Evolutionary conservation across 2,113 vertebrate genomes (phyloP).

Genomic region (Pseudolaguvia tuberculata): DNA sequence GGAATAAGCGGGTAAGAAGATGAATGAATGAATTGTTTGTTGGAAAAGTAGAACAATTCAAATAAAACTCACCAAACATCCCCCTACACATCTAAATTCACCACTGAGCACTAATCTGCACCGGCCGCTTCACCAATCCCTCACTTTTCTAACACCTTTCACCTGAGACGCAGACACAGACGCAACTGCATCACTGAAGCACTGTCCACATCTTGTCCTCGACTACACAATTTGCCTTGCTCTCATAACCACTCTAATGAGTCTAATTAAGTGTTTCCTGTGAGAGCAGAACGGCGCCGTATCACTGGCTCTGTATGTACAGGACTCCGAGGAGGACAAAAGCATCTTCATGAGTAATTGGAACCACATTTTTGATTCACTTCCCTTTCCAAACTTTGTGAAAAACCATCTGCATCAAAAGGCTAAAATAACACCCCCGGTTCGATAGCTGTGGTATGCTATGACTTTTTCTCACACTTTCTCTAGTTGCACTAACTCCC

Average conservation of each 20-base stretch:
- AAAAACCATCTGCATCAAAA: conserved; percentile 60
- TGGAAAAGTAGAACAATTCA: too few species aligned
- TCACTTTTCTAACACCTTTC: not conserved
- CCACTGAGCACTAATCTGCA: not conserved
- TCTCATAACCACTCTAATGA: conserved; percentile 39
- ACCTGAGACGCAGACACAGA: not conserved
- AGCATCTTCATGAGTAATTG: conserved; percentile 67
- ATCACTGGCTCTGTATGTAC: conserved; percentile 40
- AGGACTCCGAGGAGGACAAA: conserved; percentile 65
- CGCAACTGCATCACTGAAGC: conserved; percentile 8
- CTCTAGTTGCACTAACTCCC: not conserved
- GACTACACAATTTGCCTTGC: conserved; percentile 6
- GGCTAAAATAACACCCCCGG: conserved; percentile 62
- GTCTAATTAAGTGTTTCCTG: conserved; percentile 44
- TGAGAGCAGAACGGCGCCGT: conserved; percentile 27
- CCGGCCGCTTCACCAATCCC: not conserved
- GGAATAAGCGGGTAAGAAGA: too few species aligned
- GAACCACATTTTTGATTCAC: conserved; percentile 59
- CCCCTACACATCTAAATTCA: not conserved
- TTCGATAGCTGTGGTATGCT: conserved; percentile 39
- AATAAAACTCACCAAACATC: too few species aligned
- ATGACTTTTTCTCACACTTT: not conserved
- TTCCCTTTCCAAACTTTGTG: conserved; percentile 48
- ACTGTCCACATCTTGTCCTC: not conserved
- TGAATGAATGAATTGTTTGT: too few species aligned